Evolutionary conservation across 2,797 vertebrate genomes (phyloP).

Genomic region (Ispidina picta): DNA sequence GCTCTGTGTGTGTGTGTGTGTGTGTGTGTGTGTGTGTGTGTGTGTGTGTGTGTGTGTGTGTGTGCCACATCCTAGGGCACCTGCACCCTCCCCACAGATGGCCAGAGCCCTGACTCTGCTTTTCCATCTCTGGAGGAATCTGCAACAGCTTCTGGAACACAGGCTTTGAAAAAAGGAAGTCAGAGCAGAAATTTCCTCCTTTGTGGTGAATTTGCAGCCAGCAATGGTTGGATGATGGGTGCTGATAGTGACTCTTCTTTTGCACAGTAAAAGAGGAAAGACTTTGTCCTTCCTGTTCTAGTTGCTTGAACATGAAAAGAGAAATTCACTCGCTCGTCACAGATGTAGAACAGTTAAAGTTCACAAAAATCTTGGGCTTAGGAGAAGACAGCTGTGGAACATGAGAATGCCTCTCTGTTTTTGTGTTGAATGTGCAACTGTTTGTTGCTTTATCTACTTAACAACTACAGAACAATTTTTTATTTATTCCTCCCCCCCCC

Average conservation of each 20-base stretch:
- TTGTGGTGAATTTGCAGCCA: constrained; percentile 13
- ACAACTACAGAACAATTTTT: background rate
- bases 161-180: background rate
- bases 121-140: background rate
- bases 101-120: background rate
- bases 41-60: background rate
- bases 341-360: constrained; percentile 11
- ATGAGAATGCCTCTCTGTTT: constrained; percentile 25
- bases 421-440: background rate
- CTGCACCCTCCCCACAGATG: background rate
- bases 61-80: background rate
- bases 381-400: constrained; percentile 44
- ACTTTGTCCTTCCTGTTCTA: constrained; percentile 57
- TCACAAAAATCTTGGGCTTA: background rate
- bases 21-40: background rate
- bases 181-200: constrained; percentile 13
- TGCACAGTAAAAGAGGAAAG: constrained; percentile 26
- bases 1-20: background rate
- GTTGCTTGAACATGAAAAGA: constrained; percentile 49
- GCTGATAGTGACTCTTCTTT: background rate
- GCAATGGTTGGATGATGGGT: background rate
- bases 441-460: background rate
- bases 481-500: background rate
- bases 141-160: background rate
- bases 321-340: constrained; percentile 57